Evolutionary conservation across 2,888 invertebrate genomes (phyloP), one percentile per base, ranked within the genome.

Genomic region (Apocheima hispidaria): DNA sequence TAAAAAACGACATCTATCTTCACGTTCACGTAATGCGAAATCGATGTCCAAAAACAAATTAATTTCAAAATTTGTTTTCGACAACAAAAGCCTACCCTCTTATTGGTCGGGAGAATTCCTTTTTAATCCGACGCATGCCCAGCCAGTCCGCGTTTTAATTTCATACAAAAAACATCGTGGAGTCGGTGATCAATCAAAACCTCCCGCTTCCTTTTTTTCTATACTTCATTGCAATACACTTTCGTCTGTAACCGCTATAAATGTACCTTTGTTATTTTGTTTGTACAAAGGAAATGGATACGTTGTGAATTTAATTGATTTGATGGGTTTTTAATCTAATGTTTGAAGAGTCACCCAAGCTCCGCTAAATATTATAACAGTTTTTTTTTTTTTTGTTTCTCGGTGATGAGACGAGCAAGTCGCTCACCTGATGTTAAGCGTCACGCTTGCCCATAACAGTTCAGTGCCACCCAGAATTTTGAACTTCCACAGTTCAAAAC

Each of bases 121-220:
- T 85, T 86, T 87, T 86, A 88, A 91, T 90, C 88, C 90, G 82
- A 86, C 86, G 88, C 86, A 88, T 87, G 88, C 86, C 82, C 86
- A 86, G 79, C 83, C 86, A 86, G 80, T 85, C 79, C 86, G 82
- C 80, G 86, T 90, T 91, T 91, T 92, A 92, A 92, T 92, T 92
- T 89, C 87, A 88, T 87, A 89, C 88, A 92, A 92, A 91, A 89
- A 92, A 85, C 83, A 73, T 82, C 84, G 83, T 74, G 71, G 84
- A 86, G 82, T 84, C 81, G 92, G 92, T 92, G 92, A 92, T 92
- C 92, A 92, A 92, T 92, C 92, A 92, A 89, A 90, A 87, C 84
- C 84, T 83, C 84, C 82, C 80, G 86, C 79, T 81, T 80, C 79
- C 77, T 88, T 81, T 86, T 86, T 89, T 87, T 86, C 85, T 87